Conservation (phyloP, 2,888 invertebrate species). For the Byasa hedistus region DNA sequence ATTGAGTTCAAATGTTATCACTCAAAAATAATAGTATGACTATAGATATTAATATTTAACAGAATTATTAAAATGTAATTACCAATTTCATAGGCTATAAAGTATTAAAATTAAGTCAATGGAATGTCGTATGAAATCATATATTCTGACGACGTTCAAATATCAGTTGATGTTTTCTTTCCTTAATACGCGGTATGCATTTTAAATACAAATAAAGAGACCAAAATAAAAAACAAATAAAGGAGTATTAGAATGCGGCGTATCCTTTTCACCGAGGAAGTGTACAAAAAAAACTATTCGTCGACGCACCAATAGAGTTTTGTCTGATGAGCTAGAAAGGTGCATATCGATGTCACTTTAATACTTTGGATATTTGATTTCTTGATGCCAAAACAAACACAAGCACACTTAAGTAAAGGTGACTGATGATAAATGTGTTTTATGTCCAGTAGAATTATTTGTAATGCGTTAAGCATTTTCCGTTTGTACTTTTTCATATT, state of each 20-base stretch:
- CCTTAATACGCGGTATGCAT: slow-evolving; percentile 12
- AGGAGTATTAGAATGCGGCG: slow-evolving; percentile 58
- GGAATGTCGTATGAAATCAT: background rate
- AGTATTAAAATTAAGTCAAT: no score
- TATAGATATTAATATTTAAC: no score
- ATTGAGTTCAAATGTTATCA: no score
- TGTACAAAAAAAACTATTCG: slow-evolving; percentile 54
- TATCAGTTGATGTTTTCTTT: background rate
- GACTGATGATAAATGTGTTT: background rate
- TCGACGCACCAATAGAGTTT: slow-evolving; percentile 66
- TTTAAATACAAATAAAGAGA: slow-evolving; percentile 38
- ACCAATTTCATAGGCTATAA: no score
- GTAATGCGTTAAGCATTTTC: no score
- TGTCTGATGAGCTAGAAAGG: slow-evolving; percentile 55
- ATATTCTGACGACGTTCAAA: background rate
- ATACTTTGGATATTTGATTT: slow-evolving; percentile 7
- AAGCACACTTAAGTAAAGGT: background rate
- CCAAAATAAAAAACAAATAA: slow-evolving; percentile 51
- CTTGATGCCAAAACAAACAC: slow-evolving; percentile 1
- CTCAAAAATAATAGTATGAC: no score
- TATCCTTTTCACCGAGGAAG: slow-evolving; percentile 67
- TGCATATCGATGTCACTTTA: slow-evolving; percentile 27
- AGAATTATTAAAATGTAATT: no score
- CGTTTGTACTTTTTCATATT: no score
- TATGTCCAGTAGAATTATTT: no score